phyloP scores from a whole-genome alignment of 2,797 vertebrate genomes.

The Lutjanus argentimaculatus region DNA sequence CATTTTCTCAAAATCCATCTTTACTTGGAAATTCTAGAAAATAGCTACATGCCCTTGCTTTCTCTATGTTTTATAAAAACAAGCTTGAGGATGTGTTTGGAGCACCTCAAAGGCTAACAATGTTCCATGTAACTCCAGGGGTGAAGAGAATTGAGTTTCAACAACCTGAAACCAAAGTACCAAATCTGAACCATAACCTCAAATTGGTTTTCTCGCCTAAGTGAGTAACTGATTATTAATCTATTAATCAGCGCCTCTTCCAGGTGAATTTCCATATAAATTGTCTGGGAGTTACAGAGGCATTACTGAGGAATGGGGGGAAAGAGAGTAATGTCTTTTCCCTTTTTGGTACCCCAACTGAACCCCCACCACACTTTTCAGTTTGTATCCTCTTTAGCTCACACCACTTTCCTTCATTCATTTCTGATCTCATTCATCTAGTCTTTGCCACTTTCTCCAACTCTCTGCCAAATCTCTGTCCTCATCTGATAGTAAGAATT shows the following conservation, averaged over 20 bases:
- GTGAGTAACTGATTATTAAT: constrained; percentile 22
- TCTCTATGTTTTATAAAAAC: not conserved
- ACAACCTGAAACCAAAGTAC: constrained; percentile 12
- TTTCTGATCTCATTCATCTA: constrained; percentile 38
- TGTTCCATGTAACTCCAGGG: not conserved
- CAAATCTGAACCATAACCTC: constrained; percentile 33
- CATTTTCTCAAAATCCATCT: not conserved
- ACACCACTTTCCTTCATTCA: constrained; percentile 9
- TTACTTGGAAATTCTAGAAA: not conserved
- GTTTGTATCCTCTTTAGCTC: constrained; percentile 20
- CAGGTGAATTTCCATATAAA: constrained; percentile 61
- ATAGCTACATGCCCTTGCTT: not conserved
- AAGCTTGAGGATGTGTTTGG: not conserved
- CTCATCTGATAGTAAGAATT: constrained; percentile 32
- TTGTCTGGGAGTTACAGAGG: constrained; percentile 29
- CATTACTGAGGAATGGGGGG: constrained; percentile 9
- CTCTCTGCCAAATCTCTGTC: constrained; percentile 31
- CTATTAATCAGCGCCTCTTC: constrained; percentile 28
- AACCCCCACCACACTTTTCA: not conserved
- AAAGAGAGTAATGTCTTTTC: not conserved
- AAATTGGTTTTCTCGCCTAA: constrained; percentile 37
- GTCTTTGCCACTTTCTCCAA: constrained; percentile 38
- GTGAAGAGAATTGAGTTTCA: constrained; percentile 18
- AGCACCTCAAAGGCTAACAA: not conserved
- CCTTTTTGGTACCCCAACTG: not conserved